Percentiles rank a stretch among this genome's conserved stretches.
phyloP scores from a whole-genome alignment of 1,140 invertebrate genomes.

The Chionoecetes opilio region DNA sequence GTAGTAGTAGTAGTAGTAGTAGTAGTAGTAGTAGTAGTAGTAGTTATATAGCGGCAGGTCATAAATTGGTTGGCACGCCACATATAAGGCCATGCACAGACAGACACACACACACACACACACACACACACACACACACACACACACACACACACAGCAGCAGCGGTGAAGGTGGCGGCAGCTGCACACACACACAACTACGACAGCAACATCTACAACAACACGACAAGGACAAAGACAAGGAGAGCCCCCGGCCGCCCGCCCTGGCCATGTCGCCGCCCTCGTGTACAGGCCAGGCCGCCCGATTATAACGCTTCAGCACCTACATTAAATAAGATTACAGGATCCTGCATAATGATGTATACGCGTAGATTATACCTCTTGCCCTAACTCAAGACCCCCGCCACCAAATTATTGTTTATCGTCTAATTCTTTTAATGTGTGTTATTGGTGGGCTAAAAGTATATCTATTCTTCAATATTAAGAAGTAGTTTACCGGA shows the following conservation, averaged over 20 bases:
- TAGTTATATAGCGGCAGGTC: background rate
- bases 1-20: background rate
- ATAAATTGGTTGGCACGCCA: background rate
- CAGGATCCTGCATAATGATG: constrained; percentile 48
- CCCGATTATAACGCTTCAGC: background rate
- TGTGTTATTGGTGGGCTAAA: constrained; percentile 29
- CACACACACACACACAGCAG: background rate
- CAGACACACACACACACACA: too few relatives aligned
- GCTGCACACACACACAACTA: background rate
- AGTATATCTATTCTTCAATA: background rate
- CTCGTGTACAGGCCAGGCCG: background rate
- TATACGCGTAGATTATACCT: constrained; percentile 52
- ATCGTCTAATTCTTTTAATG: constrained; percentile 11
- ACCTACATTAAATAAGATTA: constrained; percentile 19
- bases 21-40: background rate
- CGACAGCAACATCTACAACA: background rate
- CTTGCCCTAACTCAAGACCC: background rate
- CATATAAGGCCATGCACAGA: background rate
- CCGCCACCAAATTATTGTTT: constrained; percentile 16
- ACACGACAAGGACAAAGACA: background rate
- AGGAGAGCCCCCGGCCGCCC: background rate
- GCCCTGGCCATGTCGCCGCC: background rate
- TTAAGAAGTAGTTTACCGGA: background rate
- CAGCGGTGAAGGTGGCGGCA: background rate
- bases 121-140: too few relatives aligned